Evolutionary conservation across 2,797 vertebrate genomes (phyloP).

Genomic region (Streptopelia turtur): DNA sequence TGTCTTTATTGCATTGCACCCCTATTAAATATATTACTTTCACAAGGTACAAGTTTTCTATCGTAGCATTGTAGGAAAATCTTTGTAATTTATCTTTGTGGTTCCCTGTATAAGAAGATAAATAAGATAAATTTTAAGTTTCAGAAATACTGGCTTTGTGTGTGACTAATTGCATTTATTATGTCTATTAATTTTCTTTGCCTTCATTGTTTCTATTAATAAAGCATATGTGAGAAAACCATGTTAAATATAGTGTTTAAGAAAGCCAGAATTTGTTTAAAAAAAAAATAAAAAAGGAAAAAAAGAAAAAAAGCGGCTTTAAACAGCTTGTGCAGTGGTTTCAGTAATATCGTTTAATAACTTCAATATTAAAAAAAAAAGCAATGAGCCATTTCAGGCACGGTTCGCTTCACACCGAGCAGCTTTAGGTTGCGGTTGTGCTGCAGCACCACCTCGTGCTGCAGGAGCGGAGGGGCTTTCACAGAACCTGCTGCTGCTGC

Average conservation of each 20-base stretch:
- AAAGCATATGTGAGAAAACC: not conserved
- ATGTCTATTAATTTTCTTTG: not conserved
- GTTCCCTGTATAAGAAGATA: not conserved
- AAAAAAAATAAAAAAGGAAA: not conserved
- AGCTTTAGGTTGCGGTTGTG: not conserved
- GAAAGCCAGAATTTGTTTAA: not conserved
- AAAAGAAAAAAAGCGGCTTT: too few relatives aligned
- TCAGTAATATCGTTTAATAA: not conserved
- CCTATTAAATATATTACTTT: not conserved
- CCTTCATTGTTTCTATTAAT: not conserved
- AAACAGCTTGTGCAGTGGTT: too few relatives aligned
- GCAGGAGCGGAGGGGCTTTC: not conserved
- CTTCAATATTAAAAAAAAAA: not conserved
- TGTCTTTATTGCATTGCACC: not conserved
- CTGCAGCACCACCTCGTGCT: conserved; percentile 76
- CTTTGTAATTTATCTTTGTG: not conserved
- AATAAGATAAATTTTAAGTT: not conserved
- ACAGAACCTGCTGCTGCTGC: not conserved
- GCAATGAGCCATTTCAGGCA: fast-evolving
- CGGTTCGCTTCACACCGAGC: fast-evolving
- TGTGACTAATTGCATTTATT: not conserved
- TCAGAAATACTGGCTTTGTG: not conserved
- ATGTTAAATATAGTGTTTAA: not conserved
- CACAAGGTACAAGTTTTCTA: not conserved
- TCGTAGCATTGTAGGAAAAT: not conserved